Evolutionary conservation across 2,888 invertebrate species (phyloP), one percentile per base, ranked within the genome.

Genomic region (Apocheima hispidaria): DNA sequence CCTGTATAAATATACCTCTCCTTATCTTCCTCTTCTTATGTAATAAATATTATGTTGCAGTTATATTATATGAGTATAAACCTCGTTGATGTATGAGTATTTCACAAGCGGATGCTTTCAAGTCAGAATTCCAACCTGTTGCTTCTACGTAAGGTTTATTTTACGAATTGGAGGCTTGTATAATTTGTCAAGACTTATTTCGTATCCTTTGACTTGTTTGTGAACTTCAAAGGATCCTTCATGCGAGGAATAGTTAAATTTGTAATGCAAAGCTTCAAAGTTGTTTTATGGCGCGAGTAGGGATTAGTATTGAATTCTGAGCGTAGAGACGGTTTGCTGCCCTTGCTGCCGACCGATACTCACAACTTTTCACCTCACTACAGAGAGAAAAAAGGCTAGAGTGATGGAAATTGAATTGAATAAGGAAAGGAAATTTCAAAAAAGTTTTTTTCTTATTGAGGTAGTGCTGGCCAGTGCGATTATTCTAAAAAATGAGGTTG

Each of bases 91-190:
- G 16, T 43, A 43, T 14, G 26, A 26, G 82, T 86, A 71, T 88
- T 86, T 86, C 88, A 84, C 74, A 80, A 77, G 77, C 66, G 63
- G 64, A 73, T 75, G 72, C 74, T 72, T 73, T 78, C 70, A 81
- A 84, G 86, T 87, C 86, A 84, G 67, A 80, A 76, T 80, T 82
- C 71, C 78, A 75, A 70, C 65, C 58, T 73, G 81, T 82, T 81
- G 78, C 68, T 75, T 72, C 77, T 75, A 73, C 74, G 65, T 79
- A 77, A 82, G 73, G 69, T 74, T 77, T 76, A 72, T 66, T 78
- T 78, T 74, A 71, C 62, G 64, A 63, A 69, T n/a, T 18, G 26
- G 38, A 5, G 70, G 56, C 57, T 81, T 82, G 71, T 73, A 73
- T 83, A 74, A 82, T 68, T 63, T 68, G 58, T 43, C n/a, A 54